A percentile compares a stretch with the other conserved stretches of the same genome.
Evolutionary conservation across 2,797 vertebrate genomes (phyloP).

Genomic region (Gila robusta): DNA sequence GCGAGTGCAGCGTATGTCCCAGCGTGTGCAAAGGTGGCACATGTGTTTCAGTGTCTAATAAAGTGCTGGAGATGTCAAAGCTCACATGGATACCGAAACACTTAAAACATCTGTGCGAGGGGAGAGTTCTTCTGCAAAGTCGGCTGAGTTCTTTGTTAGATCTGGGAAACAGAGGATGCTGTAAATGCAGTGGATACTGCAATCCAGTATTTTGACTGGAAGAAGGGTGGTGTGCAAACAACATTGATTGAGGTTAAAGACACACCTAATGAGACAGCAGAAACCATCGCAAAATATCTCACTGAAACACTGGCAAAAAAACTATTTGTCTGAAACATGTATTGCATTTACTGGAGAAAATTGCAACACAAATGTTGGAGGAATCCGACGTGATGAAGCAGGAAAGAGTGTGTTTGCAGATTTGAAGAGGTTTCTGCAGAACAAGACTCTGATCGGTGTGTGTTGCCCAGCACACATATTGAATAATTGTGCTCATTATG

Average conservation of each 20-base stretch:
- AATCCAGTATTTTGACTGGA: slow-evolving; percentile 25
- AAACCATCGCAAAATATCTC: slow-evolving; percentile 9
- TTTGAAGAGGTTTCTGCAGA: slow-evolving; percentile 43
- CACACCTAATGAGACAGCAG: slow-evolving; percentile 15
- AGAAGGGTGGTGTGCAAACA: slow-evolving; percentile 16
- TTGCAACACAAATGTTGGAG: slow-evolving; percentile 41
- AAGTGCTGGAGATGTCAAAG: too few species aligned
- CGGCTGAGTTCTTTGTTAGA: slow-evolving; percentile 38
- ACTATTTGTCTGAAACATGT: slow-evolving; percentile 41
- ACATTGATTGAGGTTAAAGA: slow-evolving; percentile 16
- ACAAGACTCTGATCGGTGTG: slow-evolving; percentile 46
- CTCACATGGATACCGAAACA: too few species aligned
- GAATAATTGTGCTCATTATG: slow-evolving; percentile 59
- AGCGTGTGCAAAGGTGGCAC: too few species aligned
- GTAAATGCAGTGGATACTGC: slow-evolving; percentile 33
- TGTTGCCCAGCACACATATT: slow-evolving; percentile 51
- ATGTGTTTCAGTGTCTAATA: too few species aligned
- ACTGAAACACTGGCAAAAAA: slow-evolving; percentile 40
- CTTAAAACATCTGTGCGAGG: too few species aligned
- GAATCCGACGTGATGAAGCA: slow-evolving; percentile 29
- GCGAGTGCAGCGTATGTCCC: too few species aligned
- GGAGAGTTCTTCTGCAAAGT: too few species aligned
- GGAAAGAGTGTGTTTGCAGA: slow-evolving; percentile 41
- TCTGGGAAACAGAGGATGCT: slow-evolving; percentile 29
- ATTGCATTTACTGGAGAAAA: slow-evolving; percentile 49